Evolutionary conservation across 2,797 vertebrate species (phyloP).

Genomic region (Acanthurus tractus): DNA sequence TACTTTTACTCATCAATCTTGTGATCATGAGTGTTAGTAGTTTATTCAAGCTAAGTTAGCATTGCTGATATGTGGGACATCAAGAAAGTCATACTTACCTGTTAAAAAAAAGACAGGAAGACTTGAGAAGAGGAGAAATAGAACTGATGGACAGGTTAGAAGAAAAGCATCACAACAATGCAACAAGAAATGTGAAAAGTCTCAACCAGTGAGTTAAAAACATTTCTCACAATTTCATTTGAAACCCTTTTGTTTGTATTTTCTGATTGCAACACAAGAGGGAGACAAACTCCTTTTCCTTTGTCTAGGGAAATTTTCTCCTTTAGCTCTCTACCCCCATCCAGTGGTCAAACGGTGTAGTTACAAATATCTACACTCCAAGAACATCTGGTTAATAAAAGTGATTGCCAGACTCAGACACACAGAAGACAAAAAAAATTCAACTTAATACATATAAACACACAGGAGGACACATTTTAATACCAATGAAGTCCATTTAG

Average conservation of each 20-base stretch:
- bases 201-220: neutral
- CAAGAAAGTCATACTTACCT: conserved; percentile 19
- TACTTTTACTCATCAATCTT: neutral
- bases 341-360: conserved; percentile 49
- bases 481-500: neutral
- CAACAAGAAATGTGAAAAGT: neutral
- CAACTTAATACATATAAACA: neutral
- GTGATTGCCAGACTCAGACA: neutral
- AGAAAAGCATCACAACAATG: conserved; percentile 55
- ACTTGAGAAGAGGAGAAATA: conserved; percentile 1
- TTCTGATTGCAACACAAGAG: conserved; percentile 52
- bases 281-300: conserved; percentile 52
- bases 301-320: neutral
- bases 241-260: neutral
- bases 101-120: conserved; percentile 1
- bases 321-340: conserved; percentile 48
- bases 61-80: neutral
- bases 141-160: neutral
- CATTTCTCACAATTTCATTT: neutral
- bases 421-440: neutral
- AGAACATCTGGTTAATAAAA: neutral
- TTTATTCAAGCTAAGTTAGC: neutral
- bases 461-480: neutral
- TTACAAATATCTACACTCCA: conserved; percentile 8
- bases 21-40: neutral